Base-by-base conservation (phyloP, 2,888 invertebrate genomes). In the Chironomus riparius region DNA sequence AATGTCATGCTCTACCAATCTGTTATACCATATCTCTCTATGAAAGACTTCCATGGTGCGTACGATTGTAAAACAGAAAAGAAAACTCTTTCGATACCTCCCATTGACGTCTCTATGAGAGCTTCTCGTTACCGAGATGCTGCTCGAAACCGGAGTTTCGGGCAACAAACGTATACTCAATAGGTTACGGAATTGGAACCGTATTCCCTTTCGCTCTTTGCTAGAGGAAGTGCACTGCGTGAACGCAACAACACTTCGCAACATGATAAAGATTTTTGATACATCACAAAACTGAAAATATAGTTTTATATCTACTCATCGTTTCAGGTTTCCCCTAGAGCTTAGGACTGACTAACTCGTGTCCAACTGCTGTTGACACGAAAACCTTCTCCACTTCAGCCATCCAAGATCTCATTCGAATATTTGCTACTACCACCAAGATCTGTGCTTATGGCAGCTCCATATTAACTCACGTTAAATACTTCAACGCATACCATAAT, bases 351-450 rank as follows among this genome's bases (percentile, higher is more conserved):
- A 86, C 86, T 86, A 82, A 86, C 86, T 85, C 85, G 84, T 85
- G 86, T 84, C 83, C 86, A 87, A 87, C 85, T 82, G 85, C 86
- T 86, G 87, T 85, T 88, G 86, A 87, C 87, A 86, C 86, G 87
- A 86, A 88, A 87, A 88, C 86, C 86, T n/a, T n/a, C n/a, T n/a
- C n/a, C n/a, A n/a, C n/a, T n/a, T n/a, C n/a, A n/a, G n/a, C n/a
- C n/a, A n/a, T 87, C 86, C 85, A 86, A 85, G 85, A 81, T 82
- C 86, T 87, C 87, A 84, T 86, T 87, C 85, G 87, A 87, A 87
- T 89, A 88, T 88, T 89, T 89, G 88, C 88, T 88, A 88, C 88
- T 88, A 88, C 87, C 87, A 89, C 88, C 88, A 88, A 89, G n/a
- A 88, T 89, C 85, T 85, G 86, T 85, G 83, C 86, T 84, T 84